A percentile compares a stretch with the other conserved stretches of the same genome.
phyloP scores from a whole-genome alignment of 2,888 invertebrate species.

The Itoplectis maculator region DNA sequence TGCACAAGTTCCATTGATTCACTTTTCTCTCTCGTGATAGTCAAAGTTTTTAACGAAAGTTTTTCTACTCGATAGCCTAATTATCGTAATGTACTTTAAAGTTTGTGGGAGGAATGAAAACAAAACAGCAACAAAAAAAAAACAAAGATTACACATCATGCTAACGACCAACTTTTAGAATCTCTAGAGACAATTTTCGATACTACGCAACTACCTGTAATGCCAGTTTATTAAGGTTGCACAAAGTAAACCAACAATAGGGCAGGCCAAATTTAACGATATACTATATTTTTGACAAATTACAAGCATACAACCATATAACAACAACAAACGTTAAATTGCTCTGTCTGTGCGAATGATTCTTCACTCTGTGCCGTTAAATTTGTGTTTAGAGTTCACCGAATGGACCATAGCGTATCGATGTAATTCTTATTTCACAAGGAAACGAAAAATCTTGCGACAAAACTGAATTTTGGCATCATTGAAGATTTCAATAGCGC shows the following conservation, averaged over 20 bases:
- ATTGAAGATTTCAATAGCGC: background rate
- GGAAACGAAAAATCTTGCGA: background rate
- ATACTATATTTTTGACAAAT: conserved; percentile 71
- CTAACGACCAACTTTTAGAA: conserved; percentile 66
- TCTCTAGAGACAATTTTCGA: conserved; percentile 61
- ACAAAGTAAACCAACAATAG: conserved; percentile 81
- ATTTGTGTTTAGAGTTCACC: conserved; percentile 5
- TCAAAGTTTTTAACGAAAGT: conserved; percentile 37
- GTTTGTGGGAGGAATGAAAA: conserved; percentile 46
- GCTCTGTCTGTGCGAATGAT: conserved; percentile 77
- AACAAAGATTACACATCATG: conserved; percentile 59
- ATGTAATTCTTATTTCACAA: background rate
- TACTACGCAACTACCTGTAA: conserved; percentile 67
- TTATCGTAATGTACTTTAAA: conserved; percentile 48
- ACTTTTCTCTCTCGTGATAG: conserved; percentile 6
- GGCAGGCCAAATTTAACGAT: conserved; percentile 79
- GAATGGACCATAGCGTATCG: conserved; percentile 3
- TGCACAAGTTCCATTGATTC: conserved; percentile 42
- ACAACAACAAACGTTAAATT: conserved; percentile 74
- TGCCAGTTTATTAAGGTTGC: conserved; percentile 70
- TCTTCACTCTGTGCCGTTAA: conserved; percentile 64
- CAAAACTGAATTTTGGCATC: background rate
- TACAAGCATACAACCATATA: conserved; percentile 73
- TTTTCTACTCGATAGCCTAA: conserved; percentile 67
- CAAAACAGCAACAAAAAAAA: conserved; percentile 20